These are phyloP conservation scores for Pseudopodoces humilis DNA, from an alignment of 2,113 vertebrate species.

Conservation along the genomic window DNA sequence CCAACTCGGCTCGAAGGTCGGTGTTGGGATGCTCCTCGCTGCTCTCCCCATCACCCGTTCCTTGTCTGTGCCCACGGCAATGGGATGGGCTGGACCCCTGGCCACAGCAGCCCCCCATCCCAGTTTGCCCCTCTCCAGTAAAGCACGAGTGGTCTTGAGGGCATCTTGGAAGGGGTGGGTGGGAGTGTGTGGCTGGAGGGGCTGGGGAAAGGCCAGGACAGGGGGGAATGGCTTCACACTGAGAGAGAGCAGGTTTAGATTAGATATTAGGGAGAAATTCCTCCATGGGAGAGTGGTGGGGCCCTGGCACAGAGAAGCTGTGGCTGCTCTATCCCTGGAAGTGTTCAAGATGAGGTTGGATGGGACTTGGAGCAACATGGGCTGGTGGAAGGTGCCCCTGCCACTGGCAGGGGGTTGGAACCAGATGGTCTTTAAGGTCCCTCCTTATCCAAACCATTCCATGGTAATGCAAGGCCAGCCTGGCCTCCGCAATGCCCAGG, in stretches of 20 bases:
- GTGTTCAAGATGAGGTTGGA: neutral
- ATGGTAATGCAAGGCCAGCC: neutral
- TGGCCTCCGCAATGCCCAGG: neutral
- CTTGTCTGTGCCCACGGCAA: neutral
- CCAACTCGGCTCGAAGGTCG: neutral
- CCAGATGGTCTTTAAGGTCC: neutral
- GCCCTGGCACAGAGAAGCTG: neutral
- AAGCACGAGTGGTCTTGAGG: neutral
- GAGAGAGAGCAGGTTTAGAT: neutral
- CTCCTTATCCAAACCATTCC: neutral
- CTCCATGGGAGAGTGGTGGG: neutral
- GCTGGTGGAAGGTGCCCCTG: neutral
- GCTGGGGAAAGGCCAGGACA: neutral
- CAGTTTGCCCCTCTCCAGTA: neutral
- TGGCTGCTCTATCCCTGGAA: neutral
- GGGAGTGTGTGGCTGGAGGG: neutral
- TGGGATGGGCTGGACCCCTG: neutral
- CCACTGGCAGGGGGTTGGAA: neutral
- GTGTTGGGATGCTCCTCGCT: neutral
- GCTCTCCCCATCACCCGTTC: neutral
- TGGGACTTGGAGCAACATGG: neutral
- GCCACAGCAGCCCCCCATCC: neutral
- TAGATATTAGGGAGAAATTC: neutral
- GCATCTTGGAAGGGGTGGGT: neutral
- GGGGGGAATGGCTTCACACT: neutral